phyloP scores from a whole-genome alignment of 2,113 vertebrate species.

The Perca schrenkii region DNA sequence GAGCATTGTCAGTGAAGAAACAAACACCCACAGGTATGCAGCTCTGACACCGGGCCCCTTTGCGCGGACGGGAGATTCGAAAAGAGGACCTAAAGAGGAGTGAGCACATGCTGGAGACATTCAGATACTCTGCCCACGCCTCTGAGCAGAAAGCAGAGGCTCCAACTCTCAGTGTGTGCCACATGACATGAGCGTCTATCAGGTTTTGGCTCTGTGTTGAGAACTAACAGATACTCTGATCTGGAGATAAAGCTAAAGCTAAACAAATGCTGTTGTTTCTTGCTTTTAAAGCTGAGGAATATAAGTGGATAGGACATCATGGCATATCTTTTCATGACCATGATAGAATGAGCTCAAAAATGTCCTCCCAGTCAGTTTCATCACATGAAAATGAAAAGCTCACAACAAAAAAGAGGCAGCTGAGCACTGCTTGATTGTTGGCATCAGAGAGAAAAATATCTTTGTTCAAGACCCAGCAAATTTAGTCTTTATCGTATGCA shows the following conservation, averaged over 20 bases:
- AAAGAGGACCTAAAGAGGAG: slow-evolving; percentile 32
- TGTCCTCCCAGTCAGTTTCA: slow-evolving; percentile 1
- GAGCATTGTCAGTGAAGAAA: slow-evolving; percentile 67
- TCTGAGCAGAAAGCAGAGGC: slow-evolving; percentile 5
- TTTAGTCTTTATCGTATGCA: slow-evolving; percentile 67
- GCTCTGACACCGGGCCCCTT: slow-evolving; percentile 61
- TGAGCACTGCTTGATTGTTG: slow-evolving; percentile 20
- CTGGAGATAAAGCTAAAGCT: slow-evolving; percentile 27
- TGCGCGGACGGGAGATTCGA: slow-evolving; percentile 16
- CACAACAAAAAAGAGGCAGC: not conserved
- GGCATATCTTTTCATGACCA: not conserved
- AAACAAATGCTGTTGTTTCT: slow-evolving; percentile 25
- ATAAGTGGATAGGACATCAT: not conserved
- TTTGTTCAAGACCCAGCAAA: slow-evolving; percentile 51
- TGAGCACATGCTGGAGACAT: slow-evolving; percentile 11
- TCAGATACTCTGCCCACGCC: slow-evolving; percentile 26
- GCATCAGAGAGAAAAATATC: slow-evolving; percentile 44
- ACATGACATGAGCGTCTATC: slow-evolving; percentile 26
- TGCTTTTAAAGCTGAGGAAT: not conserved
- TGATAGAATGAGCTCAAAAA: slow-evolving; percentile 3
- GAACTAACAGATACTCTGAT: slow-evolving; percentile 2
- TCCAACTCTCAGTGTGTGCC: not conserved
- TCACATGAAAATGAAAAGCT: slow-evolving; percentile 10
- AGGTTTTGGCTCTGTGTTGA: not conserved
- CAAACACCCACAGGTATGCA: slow-evolving; percentile 75